phyloP scores from a whole-genome alignment of 2,113 vertebrate genomes.

The Aptenodytes forsteri region DNA sequence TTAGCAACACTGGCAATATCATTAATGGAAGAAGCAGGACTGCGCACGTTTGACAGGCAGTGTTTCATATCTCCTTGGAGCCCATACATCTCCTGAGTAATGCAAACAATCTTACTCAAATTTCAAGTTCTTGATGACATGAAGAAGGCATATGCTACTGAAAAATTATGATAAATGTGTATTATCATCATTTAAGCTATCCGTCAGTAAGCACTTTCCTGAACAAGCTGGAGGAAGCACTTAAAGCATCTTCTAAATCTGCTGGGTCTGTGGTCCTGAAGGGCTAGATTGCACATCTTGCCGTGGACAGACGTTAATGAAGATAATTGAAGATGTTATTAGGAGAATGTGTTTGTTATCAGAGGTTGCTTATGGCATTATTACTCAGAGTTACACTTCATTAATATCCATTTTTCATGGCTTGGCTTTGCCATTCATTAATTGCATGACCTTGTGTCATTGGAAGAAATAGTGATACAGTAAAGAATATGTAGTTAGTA shows the following conservation, averaged over 20 bases:
- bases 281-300: conserved; percentile 34
- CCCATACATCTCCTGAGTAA: not conserved
- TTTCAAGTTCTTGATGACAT: not conserved
- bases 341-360: conserved; percentile 84
- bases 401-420: conserved; percentile 81
- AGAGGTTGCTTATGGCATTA: conserved; percentile 73
- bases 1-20: not conserved
- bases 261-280: conserved; percentile 8
- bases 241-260: not conserved
- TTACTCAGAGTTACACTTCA: conserved; percentile 80
- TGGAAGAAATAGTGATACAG: conserved; percentile 78
- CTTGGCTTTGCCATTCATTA: conserved; percentile 49
- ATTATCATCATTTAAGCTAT: not conserved
- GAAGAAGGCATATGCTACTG: not conserved
- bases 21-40: not conserved
- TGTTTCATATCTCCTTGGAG: not conserved
- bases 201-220: not conserved
- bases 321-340: conserved; percentile 82
- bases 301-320: conserved; percentile 75
- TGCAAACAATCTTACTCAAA: not conserved
- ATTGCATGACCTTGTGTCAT: conserved; percentile 75
- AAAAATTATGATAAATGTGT: conserved; percentile 52
- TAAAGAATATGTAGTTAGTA: not conserved
- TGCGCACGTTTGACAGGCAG: not conserved
- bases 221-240: not conserved